Evolutionary conservation across 1,140 invertebrate species (phyloP).

Genomic region (Mactra quadrangularis): DNA sequence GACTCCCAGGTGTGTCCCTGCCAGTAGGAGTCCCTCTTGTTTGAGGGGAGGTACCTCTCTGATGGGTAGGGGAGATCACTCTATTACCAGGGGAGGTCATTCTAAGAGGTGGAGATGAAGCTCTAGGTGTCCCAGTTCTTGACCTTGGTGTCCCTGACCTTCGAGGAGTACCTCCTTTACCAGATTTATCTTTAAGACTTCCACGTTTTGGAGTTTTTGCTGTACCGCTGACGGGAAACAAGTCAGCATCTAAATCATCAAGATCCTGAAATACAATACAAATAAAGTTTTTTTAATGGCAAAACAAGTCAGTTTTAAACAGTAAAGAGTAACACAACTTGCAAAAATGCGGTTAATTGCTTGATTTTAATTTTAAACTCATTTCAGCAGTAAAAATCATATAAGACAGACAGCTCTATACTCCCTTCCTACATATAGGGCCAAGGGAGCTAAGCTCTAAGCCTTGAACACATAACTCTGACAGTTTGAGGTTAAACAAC

Average conservation of each 20-base stretch:
- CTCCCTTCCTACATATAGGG: too few species aligned
- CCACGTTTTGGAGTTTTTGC: slow-evolving; percentile 69
- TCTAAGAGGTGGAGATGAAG: slow-evolving; percentile 67
- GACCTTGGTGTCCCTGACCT: slow-evolving; percentile 71
- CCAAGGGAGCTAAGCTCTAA: too few species aligned
- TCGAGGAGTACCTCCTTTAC: slow-evolving; percentile 71
- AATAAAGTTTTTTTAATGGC: too few species aligned
- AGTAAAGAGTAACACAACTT: neutral
- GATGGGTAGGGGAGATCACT: slow-evolving; percentile 48
- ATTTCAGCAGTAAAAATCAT: too few species aligned
- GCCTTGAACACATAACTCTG: too few species aligned
- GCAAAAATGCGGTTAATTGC: neutral
- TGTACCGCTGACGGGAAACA: slow-evolving; percentile 72
- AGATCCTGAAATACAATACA: slow-evolving; percentile 72
- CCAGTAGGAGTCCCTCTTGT: slow-evolving; percentile 46
- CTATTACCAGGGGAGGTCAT: slow-evolving; percentile 64
- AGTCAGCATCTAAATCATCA: slow-evolving; percentile 81
- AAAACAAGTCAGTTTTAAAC: neutral
- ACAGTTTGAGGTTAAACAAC: too few species aligned
- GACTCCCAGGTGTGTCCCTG: slow-evolving; percentile 23
- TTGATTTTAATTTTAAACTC: too few species aligned
- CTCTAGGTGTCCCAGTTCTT: slow-evolving; percentile 69
- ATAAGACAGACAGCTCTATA: too few species aligned
- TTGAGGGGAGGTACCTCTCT: slow-evolving; percentile 64
- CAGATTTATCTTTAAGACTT: slow-evolving; percentile 62